Percentiles rank a stretch among this genome's conserved stretches.
Conservation (phyloP, 2,113 vertebrate species). For the Nipponia nippon region DNA sequence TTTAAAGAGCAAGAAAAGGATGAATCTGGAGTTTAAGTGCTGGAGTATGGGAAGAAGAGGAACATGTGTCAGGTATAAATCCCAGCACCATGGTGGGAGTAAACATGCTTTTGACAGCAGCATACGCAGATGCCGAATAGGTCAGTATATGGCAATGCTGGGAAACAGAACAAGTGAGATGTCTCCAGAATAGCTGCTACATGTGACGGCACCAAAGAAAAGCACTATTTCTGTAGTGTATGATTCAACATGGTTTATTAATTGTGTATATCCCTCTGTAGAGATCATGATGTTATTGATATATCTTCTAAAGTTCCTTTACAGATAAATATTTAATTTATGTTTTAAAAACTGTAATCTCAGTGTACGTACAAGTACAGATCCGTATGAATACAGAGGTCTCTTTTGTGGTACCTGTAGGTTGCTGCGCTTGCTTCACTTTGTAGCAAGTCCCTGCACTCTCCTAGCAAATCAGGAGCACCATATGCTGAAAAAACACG, state of each 20-base stretch:
- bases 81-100: background rate
- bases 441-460: background rate
- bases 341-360: background rate
- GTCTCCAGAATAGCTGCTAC: background rate
- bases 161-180: background rate
- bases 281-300: accelerated
- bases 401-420: background rate
- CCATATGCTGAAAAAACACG: background rate
- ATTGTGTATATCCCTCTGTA: background rate
- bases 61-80: background rate
- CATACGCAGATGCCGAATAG: background rate
- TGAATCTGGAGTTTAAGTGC: background rate
- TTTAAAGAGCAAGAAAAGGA: background rate
- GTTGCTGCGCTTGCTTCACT: background rate
- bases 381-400: background rate
- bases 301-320: background rate
- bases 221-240: background rate
- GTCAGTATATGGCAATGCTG: background rate
- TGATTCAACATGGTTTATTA: background rate
- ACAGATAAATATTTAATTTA: background rate
- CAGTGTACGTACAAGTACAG: background rate
- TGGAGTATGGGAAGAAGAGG: background rate
- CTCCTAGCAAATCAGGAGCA: background rate
- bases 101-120: background rate
- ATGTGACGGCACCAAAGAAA: background rate